Percentiles rank a stretch among this genome's conserved stretches.
These are phyloP conservation scores for Caenorhabditis remanei DNA, from an alignment of 1,140 invertebrate genomes.

Conservation along the genomic window DNA sequence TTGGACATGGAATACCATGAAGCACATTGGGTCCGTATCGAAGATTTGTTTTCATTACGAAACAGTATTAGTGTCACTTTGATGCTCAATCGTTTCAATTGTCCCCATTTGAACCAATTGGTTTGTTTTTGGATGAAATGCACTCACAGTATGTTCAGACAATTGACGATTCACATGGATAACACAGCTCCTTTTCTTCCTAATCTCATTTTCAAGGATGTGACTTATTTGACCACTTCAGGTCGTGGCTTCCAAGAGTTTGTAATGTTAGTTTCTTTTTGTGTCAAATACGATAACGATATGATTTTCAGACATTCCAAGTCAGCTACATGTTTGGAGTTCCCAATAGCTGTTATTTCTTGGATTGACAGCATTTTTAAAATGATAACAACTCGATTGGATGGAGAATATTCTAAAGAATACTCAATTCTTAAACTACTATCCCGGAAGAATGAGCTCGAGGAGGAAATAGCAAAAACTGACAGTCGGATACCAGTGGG, in stretches of 20 bases:
- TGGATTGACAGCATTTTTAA: not conserved
- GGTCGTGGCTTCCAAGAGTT: not conserved
- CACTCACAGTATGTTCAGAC: not conserved
- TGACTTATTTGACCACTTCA: not conserved
- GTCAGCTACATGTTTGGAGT: not conserved
- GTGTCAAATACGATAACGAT: not conserved
- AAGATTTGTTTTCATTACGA: not conserved
- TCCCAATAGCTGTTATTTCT: not conserved
- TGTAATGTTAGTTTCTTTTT: not conserved
- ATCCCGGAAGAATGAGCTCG: too few species aligned
- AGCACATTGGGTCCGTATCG: not conserved
- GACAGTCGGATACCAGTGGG: too few species aligned
- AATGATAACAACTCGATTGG: not conserved
- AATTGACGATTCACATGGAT: not conserved
- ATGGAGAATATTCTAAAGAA: not conserved
- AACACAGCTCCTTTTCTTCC: not conserved
- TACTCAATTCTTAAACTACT: not conserved
- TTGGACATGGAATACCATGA: not conserved
- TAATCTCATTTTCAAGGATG: not conserved
- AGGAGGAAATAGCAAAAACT: too few species aligned
- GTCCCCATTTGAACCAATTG: not conserved
- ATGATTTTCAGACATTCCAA: not conserved
- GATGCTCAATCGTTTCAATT: not conserved
- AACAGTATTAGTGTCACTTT: not conserved
- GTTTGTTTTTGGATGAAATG: not conserved